Base-by-base conservation (phyloP, 2,888 invertebrate genomes). In the Tupiocoris notatus region DNA sequence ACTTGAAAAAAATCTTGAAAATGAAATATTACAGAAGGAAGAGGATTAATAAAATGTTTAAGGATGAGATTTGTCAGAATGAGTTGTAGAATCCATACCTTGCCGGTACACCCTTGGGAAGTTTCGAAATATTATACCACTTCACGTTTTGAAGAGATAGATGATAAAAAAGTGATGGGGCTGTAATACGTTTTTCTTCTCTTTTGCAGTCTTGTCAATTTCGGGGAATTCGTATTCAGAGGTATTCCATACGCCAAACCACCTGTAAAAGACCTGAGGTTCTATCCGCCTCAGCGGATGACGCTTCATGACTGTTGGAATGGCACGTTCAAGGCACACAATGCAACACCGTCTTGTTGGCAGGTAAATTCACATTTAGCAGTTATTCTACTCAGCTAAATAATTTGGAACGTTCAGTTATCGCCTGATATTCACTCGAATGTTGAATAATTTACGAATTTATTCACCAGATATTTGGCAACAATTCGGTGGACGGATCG, bases 221-320 rank as follows among this genome's bases (percentile, higher is more conserved):
- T 93, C 81, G 90, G 91, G 56, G 91, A 90, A 0, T 91, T 90
- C 81, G 91, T 91, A 16, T 94, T 94, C 84, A 89, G 91, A 63
- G 92, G 93, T 73, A 91, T 94, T 77, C 94, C 94, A 0, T 94
- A 91, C 83, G 94, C 94, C 1, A 84, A 89, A 21, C 90, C 92
- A 2, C 94, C 94, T 0, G 82, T 90, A 0, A 88, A 86, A 1
- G 88, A 89, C 23, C 86, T 88, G 62, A 87, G 94, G 79, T 94
- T 92, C 86, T 88, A 88, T 54, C 87, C 89, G 12, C 92, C 93
- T 0, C 88, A 89, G 81, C 86, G 89, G 0, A 84, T 93, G 25
- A 86, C 88, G 68, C 85, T 94, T 74, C 88, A 90, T 1, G 87
- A 90, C 80, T 94, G 94, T 83, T 94, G 93, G 93, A 91, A 92